Evolutionary conservation across 2,888 invertebrate genomes (phyloP).

Genomic region (Taphrorychus bicolor): DNA sequence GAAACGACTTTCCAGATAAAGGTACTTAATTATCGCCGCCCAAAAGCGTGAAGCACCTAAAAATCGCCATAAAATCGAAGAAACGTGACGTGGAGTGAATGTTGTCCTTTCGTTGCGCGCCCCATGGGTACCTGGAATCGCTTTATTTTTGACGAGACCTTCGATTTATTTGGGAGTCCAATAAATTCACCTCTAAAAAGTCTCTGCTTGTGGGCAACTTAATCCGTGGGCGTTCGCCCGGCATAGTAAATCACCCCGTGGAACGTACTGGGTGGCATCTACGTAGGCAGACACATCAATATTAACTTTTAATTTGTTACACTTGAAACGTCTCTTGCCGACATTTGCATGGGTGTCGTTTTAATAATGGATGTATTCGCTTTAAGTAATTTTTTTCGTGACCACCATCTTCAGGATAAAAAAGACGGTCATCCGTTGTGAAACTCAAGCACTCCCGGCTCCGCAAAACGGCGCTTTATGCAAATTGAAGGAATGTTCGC

Average conservation of each 20-base stretch:
- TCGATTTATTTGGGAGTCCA: not conserved
- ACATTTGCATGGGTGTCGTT: slow-evolving; percentile 3
- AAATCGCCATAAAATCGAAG: not conserved
- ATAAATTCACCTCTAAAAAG: not conserved
- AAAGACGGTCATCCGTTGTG: not conserved
- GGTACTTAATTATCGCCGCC: not conserved
- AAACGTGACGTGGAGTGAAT: not conserved
- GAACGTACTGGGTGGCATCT: slow-evolving; percentile 14
- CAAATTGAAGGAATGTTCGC: not conserved
- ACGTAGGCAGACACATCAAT: slow-evolving; percentile 16
- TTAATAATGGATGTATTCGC: not conserved
- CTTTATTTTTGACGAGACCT: not conserved
- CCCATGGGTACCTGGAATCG: not conserved
- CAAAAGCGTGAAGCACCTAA: not conserved
- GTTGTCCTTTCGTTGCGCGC: not conserved
- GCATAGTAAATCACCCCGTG: slow-evolving; percentile 20
- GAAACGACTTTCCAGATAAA: not conserved
- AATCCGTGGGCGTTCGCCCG: slow-evolving; percentile 6
- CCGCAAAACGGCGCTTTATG: too few relatives aligned
- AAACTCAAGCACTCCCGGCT: not conserved
- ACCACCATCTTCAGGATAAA: not conserved
- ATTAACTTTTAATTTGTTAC: slow-evolving; percentile 27
- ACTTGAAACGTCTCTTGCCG: slow-evolving; percentile 3
- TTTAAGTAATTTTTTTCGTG: too few relatives aligned
- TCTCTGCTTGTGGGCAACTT: not conserved